phyloP scores from a whole-genome alignment of 2,797 vertebrate species.

The Podarcis siculus region DNA sequence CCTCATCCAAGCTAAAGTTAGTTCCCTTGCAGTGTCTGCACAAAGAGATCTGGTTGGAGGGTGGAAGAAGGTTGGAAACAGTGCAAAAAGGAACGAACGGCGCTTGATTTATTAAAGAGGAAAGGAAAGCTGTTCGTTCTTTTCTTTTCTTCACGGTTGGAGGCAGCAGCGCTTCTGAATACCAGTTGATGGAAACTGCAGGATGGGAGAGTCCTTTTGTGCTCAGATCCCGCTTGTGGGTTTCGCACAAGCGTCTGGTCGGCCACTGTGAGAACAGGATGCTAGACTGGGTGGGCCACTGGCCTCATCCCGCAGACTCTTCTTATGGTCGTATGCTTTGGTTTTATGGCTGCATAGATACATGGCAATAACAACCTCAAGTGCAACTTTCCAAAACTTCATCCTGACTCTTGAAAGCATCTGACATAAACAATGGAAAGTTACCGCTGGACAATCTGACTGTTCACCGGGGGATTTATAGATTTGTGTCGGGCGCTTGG shows the following conservation, averaged over 20 bases:
- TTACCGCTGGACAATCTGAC: neutral
- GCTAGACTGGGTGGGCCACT: no score
- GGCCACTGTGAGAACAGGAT: no score
- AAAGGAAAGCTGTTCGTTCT: neutral
- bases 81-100: no score
- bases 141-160: neutral
- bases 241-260: no score
- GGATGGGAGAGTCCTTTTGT: no score
- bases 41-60: neutral
- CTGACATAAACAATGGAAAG: neutral
- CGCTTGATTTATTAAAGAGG: neutral
- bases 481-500: neutral
- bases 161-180: no score
- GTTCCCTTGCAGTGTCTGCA: constrained; percentile 67
- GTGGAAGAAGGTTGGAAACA: neutral
- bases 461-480: neutral
- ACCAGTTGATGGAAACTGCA: no score
- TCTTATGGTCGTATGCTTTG: no score
- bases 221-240: no score
- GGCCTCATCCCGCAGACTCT: no score
- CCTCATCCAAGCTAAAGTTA: constrained; percentile 53
- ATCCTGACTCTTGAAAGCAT: neutral
- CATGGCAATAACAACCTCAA: neutral
- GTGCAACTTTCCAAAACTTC: neutral
- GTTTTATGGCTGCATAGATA: no score